Evolutionary conservation across 2,113 vertebrate genomes (phyloP), one percentile per base, ranked within the genome.

Genomic region (Danionella cerebrum): DNA sequence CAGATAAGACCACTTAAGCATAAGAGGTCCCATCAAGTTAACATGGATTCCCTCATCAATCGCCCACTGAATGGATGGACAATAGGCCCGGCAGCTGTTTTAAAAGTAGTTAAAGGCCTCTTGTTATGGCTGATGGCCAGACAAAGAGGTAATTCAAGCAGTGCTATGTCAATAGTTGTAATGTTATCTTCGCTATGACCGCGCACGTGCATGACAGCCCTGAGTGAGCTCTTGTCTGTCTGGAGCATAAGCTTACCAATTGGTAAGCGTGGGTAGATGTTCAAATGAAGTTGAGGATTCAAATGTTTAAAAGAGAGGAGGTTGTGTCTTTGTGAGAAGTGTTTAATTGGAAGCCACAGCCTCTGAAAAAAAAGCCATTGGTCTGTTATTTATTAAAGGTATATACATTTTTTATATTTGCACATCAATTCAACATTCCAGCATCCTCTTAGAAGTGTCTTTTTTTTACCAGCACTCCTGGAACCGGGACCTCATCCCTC

Each of bases 1-100:
- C 60, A 71, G 36, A 45, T 68, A 41, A 62, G 57, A 63, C 65
- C 82, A 83, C 85, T 86, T 84, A 51, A 76, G 42, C 38, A 81
- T 38, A 82, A 85, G 80, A 82, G 84, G 75, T 67, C 36, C 65
- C 83, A 84, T 78, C 78, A 81, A 79, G 80, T 85, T 85, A 86
- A 85, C 79, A 84, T 83, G 55, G 80, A 86, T 84, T 84, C 76
- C 72, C 68, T 83, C 72, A 80, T 83, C 78, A 81, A 38, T 27
- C 16, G 12, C 29, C 67, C 65, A 80, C 48, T 66, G 58, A 68
- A 59, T 39, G 19, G 65, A 58, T 10, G 27, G 62, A 48, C 66
- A 70, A 21, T 44, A 22, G 38, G 25, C 41, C 45, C 38, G 48
- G 51, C 54, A 25, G 48, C 52, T 53, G 45, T 52, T 59, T 51